Evolutionary conservation across 1,140 invertebrate species (phyloP).

Genomic region (Hylaeus anthracinus): DNA sequence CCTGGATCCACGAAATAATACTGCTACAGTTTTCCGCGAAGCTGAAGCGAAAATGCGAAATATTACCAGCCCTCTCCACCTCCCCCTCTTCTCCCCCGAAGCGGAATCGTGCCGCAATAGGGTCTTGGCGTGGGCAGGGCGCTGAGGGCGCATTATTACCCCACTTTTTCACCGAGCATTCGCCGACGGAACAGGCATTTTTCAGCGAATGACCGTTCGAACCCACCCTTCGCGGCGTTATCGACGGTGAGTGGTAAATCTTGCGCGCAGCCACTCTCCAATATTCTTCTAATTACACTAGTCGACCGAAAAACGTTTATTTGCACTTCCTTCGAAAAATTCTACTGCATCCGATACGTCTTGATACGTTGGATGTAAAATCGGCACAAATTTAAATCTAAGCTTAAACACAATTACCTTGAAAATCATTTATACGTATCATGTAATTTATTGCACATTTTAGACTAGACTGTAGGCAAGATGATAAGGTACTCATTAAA

Average conservation of each 20-base stretch:
- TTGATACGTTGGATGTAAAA: no score
- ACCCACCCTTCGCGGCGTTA: not conserved
- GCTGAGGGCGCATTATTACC: slow-evolving; percentile 38
- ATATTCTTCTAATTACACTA: slow-evolving; percentile 38
- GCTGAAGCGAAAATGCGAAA: slow-evolving; percentile 30
- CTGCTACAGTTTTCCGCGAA: not conserved
- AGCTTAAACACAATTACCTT: no score
- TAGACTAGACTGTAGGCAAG: no score
- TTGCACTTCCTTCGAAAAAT: no score
- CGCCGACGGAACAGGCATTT: slow-evolving; percentile 35
- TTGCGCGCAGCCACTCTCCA: not conserved
- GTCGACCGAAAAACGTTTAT: not conserved
- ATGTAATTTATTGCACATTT: no score
- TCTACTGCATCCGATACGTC: no score
- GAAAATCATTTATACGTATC: no score
- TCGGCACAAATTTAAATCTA: no score
- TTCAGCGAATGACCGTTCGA: slow-evolving; percentile 33
- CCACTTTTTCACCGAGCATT: slow-evolving; percentile 45
- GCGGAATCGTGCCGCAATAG: not conserved
- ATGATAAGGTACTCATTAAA: no score
- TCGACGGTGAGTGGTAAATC: slow-evolving; percentile 26
- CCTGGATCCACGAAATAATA: not conserved
- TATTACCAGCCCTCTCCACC: slow-evolving; percentile 27
- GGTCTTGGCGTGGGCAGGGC: slow-evolving; percentile 11
- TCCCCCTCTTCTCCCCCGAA: no score